Conservation (phyloP, 92 coral and sea anemone genomes). For the Scolanthus callimorphus region DNA sequence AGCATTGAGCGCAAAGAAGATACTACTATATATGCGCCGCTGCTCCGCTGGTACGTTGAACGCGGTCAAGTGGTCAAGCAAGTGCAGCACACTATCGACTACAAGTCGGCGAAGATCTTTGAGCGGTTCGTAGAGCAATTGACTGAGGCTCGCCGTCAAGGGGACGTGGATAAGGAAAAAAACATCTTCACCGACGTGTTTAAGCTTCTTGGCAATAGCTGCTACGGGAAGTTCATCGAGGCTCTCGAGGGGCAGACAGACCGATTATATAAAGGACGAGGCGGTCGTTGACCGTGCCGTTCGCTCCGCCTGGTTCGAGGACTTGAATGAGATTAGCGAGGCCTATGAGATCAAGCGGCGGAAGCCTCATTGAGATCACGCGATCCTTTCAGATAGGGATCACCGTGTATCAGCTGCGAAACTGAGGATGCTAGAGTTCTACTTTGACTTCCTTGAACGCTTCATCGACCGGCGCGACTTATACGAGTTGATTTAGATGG, state of each 20-base stretch:
- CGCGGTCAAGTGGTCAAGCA: conserved; percentile 2
- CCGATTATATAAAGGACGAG: not conserved
- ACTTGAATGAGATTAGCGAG: not conserved
- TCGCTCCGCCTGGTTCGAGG: conserved; percentile 10
- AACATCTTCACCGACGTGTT: conserved; percentile 8
- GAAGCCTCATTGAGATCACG: conserved; percentile 12
- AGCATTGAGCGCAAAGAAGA: conserved; percentile 1
- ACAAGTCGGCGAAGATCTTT: not conserved
- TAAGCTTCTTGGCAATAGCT: conserved; percentile 13
- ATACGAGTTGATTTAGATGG: conserved; percentile 40
- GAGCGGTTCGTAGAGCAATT: conserved; percentile 16
- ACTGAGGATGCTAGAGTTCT: conserved; percentile 22
- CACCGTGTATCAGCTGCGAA: conserved; percentile 39
- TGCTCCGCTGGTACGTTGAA: conserved; percentile 5
- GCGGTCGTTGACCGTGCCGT: not conserved
- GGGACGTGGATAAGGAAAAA: conserved; percentile 1
- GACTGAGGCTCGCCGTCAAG: conserved; percentile 12
- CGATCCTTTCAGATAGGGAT: conserved; percentile 38
- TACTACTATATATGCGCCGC: conserved; percentile 12
- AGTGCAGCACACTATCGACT: conserved; percentile 10
- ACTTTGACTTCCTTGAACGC: not conserved
- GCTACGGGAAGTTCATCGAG: conserved; percentile 12
- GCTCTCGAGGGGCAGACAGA: conserved; percentile 8
- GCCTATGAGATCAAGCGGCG: conserved; percentile 21
- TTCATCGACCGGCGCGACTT: conserved; percentile 13